Percentiles rank a stretch among this genome's conserved stretches.
phyloP scores from a whole-genome alignment of 2,888 invertebrate genomes.

The Eupithecia exiguata region DNA sequence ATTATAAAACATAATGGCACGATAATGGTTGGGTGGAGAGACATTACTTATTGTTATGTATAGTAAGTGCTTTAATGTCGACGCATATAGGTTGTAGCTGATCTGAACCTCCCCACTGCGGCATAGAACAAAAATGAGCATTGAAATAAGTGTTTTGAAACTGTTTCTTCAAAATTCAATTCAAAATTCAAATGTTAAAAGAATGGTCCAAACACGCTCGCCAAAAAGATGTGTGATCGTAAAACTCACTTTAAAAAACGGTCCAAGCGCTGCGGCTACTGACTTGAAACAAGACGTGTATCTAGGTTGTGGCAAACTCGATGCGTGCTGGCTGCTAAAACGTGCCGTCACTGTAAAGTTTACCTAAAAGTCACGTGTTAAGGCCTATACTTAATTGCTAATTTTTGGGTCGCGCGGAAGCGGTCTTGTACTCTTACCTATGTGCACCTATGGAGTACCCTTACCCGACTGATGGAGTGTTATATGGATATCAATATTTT shows the following conservation, averaged over 20 bases:
- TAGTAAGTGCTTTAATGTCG: neutral
- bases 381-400: neutral
- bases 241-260: no score
- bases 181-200: no score
- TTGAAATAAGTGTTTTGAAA: no score
- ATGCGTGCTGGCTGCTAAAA: no score
- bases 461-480: neutral
- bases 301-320: no score
- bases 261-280: no score
- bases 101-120: neutral
- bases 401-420: neutral
- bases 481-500: neutral
- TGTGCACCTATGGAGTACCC: neutral
- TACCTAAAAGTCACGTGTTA: neutral
- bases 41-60: neutral
- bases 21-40: neutral
- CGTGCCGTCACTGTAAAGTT: neutral
- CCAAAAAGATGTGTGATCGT: no score
- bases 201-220: no score
- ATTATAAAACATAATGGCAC: constrained; percentile 14
- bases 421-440: neutral
- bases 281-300: no score
- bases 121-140: neutral
- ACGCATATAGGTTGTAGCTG: neutral
- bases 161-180: no score